A percentile compares a stretch with the other conserved stretches of the same genome.
phyloP scores from a whole-genome alignment of 1,140 invertebrate genomes.

The Pemphigus obesinymphae region DNA sequence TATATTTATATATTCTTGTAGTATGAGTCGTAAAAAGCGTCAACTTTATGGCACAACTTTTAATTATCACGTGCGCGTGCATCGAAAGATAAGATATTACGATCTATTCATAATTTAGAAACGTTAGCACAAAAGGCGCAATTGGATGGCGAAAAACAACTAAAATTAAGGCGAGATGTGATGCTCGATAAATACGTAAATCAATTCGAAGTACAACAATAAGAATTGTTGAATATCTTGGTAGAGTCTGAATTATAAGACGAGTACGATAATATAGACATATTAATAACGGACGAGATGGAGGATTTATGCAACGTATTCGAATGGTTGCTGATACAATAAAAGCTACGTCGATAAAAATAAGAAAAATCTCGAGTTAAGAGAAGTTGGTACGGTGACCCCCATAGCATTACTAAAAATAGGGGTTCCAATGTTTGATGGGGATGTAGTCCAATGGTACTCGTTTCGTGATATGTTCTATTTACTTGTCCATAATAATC shows the following conservation, averaged over 20 bases:
- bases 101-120: not conserved
- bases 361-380: not conserved
- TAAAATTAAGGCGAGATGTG: not conserved
- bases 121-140: not conserved
- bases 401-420: not conserved
- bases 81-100: not conserved
- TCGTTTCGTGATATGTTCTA: not conserved
- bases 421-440: not conserved
- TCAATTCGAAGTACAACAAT: not conserved
- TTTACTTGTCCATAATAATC: not conserved
- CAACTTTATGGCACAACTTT: no score
- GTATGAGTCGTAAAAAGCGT: no score
- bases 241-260: not conserved
- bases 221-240: not conserved
- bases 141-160: not conserved
- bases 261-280: not conserved
- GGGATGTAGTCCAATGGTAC: not conserved
- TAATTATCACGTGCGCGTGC: not conserved
- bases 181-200: not conserved
- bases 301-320: not conserved
- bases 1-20: no score
- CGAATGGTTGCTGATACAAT: not conserved
- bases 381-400: not conserved
- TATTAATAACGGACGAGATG: no score
- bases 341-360: not conserved